phyloP scores from a whole-genome alignment of 1,140 invertebrate species.

The Drosophila busckii region DNA sequence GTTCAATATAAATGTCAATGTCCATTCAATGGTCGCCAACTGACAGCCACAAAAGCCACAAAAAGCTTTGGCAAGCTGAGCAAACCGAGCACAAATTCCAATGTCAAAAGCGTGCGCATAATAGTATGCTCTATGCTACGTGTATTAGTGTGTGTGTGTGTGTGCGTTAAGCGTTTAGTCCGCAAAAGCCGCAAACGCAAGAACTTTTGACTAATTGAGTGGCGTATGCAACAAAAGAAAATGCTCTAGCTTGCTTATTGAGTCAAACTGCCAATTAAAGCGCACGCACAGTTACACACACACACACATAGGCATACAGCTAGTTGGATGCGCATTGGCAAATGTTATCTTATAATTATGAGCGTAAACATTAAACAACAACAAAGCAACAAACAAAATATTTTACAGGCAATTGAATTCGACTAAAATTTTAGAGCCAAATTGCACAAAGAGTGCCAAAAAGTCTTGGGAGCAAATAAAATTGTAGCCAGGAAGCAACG shows the following conservation, averaged over 20 bases:
- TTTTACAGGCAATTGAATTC: slow-evolving; percentile 12
- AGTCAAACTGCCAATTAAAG: slow-evolving; percentile 43
- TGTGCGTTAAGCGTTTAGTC: slow-evolving; percentile 25
- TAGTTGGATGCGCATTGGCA: too few relatives aligned
- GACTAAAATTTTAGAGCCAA: slow-evolving; percentile 1
- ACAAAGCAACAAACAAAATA: slow-evolving; percentile 1
- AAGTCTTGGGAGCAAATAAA: slow-evolving; percentile 26
- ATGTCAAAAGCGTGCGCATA: slow-evolving; percentile 32
- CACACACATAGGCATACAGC: neutral
- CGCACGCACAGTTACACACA: neutral
- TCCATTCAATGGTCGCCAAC: slow-evolving; percentile 57
- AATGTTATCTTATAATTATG: too few relatives aligned
- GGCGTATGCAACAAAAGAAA: slow-evolving; percentile 22
- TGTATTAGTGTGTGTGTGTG: neutral
- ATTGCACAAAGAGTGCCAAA: slow-evolving; percentile 7
- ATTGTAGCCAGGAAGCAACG: slow-evolving; percentile 25
- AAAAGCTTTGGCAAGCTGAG: slow-evolving; percentile 38
- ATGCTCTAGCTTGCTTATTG: neutral
- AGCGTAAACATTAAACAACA: neutral
- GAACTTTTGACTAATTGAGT: slow-evolving; percentile 60
- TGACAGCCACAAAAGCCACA: slow-evolving; percentile 59
- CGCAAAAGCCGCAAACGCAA: slow-evolving; percentile 42
- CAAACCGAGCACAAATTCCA: slow-evolving; percentile 47
- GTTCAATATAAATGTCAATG: slow-evolving; percentile 44
- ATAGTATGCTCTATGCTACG: neutral